Evolutionary conservation across 2,888 invertebrate species (phyloP), one percentile per base, ranked within the genome.

Genomic region (Sceliomorpha sp.): DNA sequence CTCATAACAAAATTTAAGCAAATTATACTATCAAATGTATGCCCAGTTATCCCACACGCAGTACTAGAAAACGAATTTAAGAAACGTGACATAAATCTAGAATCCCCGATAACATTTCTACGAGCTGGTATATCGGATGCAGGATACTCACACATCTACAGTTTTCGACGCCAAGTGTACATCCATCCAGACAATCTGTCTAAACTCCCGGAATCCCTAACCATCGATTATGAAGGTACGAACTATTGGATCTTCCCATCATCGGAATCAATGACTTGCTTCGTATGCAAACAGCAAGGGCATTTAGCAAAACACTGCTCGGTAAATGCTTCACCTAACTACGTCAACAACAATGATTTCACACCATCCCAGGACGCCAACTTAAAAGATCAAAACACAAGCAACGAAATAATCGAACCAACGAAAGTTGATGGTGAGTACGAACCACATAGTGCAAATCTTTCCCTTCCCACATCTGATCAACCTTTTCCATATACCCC

Each of bases 11-110:
- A 66, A 62, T 14, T 20, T 1, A 36, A 69, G 36, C 27, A 70
- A 20, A 29, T 69, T 0, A 62, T 73, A 0, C 5, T 73, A 0
- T 76, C 70, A 6, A 78, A 75, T 44, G 70, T 71, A 0, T 69
- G 66, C 32, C 73, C 74, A 5, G 60, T 70, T 1, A 76, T 73
- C 1, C 70, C 74, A 2, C 50, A 75, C 34, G 31, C 2, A 0
- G 24, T 55, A 9, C 51, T 77, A 13, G 59, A 45, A 50, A 44
- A 68, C 13, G 14, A 56, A 10, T 27, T 75, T n/a, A 36, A 13
- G 2, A 42, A 72, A 5, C 7, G 39, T n/a, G 53, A 64, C 3
- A 51, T 76, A 3, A 31, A 37, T 12, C 34, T 55, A 9, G 31
- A 32, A 7, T 77, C 76, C 0, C 10, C 31, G 8, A 70, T 76